Evolutionary conservation across 2,113 vertebrate species (phyloP).

Genomic region (Notarius lentiginosus): DNA sequence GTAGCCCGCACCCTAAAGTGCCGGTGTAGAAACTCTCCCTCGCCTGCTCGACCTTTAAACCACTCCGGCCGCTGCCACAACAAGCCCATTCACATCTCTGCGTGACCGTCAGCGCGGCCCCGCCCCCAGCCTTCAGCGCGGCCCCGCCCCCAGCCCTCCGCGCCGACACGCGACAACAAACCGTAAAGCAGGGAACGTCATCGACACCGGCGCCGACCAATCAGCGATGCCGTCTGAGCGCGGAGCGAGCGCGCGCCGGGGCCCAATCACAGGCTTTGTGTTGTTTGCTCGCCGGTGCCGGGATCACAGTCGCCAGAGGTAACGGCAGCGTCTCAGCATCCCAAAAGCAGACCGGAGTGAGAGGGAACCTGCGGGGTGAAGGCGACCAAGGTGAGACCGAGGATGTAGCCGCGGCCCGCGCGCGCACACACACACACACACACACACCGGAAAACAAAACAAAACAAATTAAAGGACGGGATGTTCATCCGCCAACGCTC

Average conservation of each 20-base stretch:
- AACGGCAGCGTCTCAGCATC: conserved; percentile 60
- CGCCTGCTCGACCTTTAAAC: conserved; percentile 4
- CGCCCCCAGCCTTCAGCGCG: conserved; percentile 48
- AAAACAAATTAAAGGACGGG: background rate
- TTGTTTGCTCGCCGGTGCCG: conserved; percentile 57
- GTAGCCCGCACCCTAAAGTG: no score
- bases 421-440: background rate
- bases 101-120: conserved; percentile 50
- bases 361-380: conserved; percentile 61
- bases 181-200: conserved; percentile 54
- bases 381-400: conserved; percentile 62
- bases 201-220: conserved; percentile 54
- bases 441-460: background rate
- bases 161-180: conserved; percentile 56
- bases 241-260: conserved; percentile 51
- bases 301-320: conserved; percentile 55
- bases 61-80: conserved; percentile 19
- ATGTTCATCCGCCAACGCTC: background rate
- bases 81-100: conserved; percentile 54
- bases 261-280: conserved; percentile 60
- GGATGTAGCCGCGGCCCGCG: conserved; percentile 58
- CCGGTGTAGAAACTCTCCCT: background rate
- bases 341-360: conserved; percentile 55
- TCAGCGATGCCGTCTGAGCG: conserved; percentile 42
- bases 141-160: conserved; percentile 51